Evolutionary conservation across 2,888 invertebrate species (phyloP).

Genomic region (Orthonevra nobilis): DNA sequence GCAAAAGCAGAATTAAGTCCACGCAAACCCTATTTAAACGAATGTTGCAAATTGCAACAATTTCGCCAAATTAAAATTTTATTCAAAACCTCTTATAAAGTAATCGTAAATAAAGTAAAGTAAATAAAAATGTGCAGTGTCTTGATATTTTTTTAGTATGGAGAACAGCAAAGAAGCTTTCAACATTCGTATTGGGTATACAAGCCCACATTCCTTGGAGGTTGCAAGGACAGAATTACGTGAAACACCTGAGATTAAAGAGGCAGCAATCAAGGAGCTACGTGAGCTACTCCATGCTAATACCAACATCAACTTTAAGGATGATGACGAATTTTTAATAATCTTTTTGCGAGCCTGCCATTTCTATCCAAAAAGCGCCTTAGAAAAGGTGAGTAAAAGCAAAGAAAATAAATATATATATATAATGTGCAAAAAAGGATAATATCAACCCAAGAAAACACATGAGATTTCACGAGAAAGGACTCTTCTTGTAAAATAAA

Average conservation of each 20-base stretch:
- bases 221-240: slow-evolving; percentile 85
- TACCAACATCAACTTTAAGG: slow-evolving; percentile 85
- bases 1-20: slow-evolving; percentile 25
- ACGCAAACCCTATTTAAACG: slow-evolving; percentile 33
- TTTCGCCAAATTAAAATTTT: slow-evolving; percentile 16
- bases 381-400: slow-evolving; percentile 84
- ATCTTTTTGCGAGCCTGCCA: slow-evolving; percentile 91
- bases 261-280: slow-evolving; percentile 83
- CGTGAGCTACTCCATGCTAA: slow-evolving; percentile 85
- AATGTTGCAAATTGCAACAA: slow-evolving; percentile 24
- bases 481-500: no score
- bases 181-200: slow-evolving; percentile 83
- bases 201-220: slow-evolving; percentile 82
- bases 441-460: no score
- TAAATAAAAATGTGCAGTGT: background rate
- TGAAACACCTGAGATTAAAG: slow-evolving; percentile 86
- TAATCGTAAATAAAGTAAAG: no score
- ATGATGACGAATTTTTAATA: slow-evolving; percentile 89
- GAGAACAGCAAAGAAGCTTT: slow-evolving; percentile 80
- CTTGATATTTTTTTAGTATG: slow-evolving; percentile 73
- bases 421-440: no score
- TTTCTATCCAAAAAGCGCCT: slow-evolving; percentile 90
- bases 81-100: slow-evolving; percentile 8
- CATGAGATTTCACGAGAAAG: no score
- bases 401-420: no score